Conservation (phyloP, 2,797 vertebrate genomes). For the Malurus leucopterus region DNA sequence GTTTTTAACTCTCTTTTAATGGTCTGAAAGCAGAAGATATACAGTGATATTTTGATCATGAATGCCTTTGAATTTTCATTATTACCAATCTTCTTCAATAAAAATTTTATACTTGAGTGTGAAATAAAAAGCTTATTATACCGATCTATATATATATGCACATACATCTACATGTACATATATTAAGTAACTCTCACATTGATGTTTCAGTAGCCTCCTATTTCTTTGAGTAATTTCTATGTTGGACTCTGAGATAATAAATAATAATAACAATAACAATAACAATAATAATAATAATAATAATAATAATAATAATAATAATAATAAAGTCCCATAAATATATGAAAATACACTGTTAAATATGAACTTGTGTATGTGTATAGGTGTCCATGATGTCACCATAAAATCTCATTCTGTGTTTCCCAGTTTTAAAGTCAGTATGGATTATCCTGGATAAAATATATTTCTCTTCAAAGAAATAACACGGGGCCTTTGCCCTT, state of each 20-base stretch:
- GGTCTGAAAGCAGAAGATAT: not conserved
- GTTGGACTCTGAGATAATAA: not conserved
- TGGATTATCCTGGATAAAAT: not conserved
- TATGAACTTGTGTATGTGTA: too few relatives aligned
- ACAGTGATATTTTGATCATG: not conserved
- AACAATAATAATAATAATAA: too few relatives aligned
- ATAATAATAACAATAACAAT: not conserved
- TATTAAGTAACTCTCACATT: not conserved
- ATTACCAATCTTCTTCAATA: not conserved
- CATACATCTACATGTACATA: rapidly evolving
- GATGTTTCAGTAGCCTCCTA: not conserved
- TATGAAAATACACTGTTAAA: not conserved
- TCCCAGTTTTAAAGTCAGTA: not conserved
- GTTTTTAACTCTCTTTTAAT: not conserved
- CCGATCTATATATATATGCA: rapidly evolving
- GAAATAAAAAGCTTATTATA: not conserved
- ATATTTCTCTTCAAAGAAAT: not conserved
- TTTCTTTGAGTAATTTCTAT: not conserved
- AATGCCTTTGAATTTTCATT: not conserved
- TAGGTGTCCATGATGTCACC: not conserved
- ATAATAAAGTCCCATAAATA: not conserved
- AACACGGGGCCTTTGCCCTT: not conserved
- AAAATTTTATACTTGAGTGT: not conserved
- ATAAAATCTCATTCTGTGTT: not conserved
- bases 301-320: too few relatives aligned